Percentiles rank a stretch among this genome's conserved stretches.
phyloP scores from a whole-genome alignment of 1,140 invertebrate species.

The Trissolcus basalis region DNA sequence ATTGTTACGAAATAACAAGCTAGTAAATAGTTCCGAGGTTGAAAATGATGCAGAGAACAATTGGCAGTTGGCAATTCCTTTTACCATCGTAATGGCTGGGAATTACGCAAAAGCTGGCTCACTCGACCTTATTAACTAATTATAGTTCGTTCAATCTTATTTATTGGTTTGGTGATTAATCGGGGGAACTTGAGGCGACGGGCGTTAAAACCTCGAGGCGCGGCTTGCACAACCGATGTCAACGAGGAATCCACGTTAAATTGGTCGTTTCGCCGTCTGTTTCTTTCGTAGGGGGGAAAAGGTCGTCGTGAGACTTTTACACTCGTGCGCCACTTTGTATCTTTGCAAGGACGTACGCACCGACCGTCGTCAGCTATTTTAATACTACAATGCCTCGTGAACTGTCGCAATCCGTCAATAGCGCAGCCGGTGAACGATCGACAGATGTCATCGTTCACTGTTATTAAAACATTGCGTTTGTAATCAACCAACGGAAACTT shows the following conservation, averaged over 20 bases:
- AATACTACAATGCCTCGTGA: constrained; percentile 32
- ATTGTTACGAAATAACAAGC: constrained; percentile 45
- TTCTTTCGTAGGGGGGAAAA: constrained; percentile 56
- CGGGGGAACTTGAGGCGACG: constrained; percentile 23
- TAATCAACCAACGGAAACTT: constrained; percentile 9
- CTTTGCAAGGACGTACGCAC: constrained; percentile 61
- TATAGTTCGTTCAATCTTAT: constrained; percentile 50
- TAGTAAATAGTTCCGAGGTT: constrained; percentile 38
- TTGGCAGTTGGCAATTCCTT: constrained; percentile 46
- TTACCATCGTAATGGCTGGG: constrained; percentile 29
- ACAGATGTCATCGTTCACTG: constrained; percentile 20
- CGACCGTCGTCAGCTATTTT: constrained; percentile 38
- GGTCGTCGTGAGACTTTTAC: constrained; percentile 58
- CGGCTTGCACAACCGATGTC: constrained; percentile 60
- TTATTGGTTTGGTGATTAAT: constrained; percentile 56
- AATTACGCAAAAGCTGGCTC: constrained; percentile 51
- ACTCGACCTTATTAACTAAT: constrained; percentile 53
- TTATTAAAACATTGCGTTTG: constrained; percentile 29
- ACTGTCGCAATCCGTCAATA: constrained; percentile 24
- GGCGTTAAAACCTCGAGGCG: constrained; percentile 35
- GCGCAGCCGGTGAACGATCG: constrained; percentile 5
- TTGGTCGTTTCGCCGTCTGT: constrained; percentile 34
- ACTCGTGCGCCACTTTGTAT: constrained; percentile 59
- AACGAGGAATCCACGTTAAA: constrained; percentile 51
- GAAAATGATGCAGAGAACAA: constrained; percentile 48